Conservation (phyloP, 1,140 invertebrate genomes). For the Ctenoplectra terminalis region DNA sequence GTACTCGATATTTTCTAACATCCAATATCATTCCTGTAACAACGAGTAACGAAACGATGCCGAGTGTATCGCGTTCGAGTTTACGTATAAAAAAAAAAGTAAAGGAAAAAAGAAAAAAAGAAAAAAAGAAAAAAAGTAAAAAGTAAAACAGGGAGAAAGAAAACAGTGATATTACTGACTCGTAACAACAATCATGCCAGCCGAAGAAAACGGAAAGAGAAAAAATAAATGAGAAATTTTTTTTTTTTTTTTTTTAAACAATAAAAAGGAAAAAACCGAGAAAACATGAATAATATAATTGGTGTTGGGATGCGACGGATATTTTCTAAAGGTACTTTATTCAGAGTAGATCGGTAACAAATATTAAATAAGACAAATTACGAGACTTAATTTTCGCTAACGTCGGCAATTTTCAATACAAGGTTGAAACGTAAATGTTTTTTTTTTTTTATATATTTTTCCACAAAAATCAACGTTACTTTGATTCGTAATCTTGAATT, state of each 20-base stretch:
- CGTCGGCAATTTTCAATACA: not conserved
- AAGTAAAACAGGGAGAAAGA: not conserved
- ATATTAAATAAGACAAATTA: constrained; percentile 2
- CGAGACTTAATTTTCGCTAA: not conserved
- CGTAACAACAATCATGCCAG: constrained; percentile 7
- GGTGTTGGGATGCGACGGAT: not conserved
- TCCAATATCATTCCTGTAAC: not conserved
- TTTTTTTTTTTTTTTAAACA: no score
- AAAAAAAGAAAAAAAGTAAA: no score
- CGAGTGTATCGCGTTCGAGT: not conserved
- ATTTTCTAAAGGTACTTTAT: constrained; percentile 29
- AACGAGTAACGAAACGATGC: not conserved
- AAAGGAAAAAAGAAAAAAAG: no score
- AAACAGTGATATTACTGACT: not conserved
- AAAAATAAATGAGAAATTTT: not conserved
- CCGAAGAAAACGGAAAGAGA: no score
- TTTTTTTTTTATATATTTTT: not conserved
- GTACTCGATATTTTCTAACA: not conserved
- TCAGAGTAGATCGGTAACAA: constrained; percentile 10
- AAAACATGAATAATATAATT: constrained; percentile 5
- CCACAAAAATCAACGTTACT: no score
- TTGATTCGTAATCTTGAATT: no score
- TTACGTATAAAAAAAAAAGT: no score
- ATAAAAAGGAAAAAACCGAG: not conserved
- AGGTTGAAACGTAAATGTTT: not conserved